phyloP scores from a whole-genome alignment of 2,113 vertebrate genomes.

The Ivindomyrus marchei region DNA sequence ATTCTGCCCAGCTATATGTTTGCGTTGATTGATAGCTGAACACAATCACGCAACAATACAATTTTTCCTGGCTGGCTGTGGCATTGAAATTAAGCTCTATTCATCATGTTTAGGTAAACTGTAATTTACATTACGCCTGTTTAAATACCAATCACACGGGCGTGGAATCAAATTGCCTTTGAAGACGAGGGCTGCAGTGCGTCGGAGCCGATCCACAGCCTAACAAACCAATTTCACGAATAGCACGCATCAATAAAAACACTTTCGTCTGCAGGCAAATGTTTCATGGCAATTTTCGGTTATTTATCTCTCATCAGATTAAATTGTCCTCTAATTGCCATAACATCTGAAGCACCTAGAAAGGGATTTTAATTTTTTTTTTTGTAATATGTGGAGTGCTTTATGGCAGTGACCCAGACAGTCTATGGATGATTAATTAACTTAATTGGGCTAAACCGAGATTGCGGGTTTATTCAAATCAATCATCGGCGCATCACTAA shows the following conservation, averaged over 20 bases:
- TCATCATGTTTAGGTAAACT: slow-evolving; percentile 47
- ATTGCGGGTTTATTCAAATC: neutral
- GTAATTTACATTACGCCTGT: slow-evolving; percentile 46
- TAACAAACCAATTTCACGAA: slow-evolving; percentile 51
- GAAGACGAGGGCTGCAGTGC: slow-evolving; percentile 57
- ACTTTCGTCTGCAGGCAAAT: slow-evolving; percentile 29
- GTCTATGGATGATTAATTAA: neutral
- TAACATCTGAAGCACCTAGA: slow-evolving; percentile 27
- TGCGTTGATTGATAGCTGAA: neutral
- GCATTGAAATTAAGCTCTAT: slow-evolving; percentile 38
- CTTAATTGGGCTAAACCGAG: slow-evolving; percentile 4
- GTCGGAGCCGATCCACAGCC: slow-evolving; percentile 57
- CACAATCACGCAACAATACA: neutral
- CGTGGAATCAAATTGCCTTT: slow-evolving; percentile 59
- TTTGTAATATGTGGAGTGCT: neutral
- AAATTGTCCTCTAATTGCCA: slow-evolving; percentile 52
- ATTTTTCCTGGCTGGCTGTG: neutral
- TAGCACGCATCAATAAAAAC: neutral
- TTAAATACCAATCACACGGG: slow-evolving; percentile 57
- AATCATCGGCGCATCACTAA: neutral
- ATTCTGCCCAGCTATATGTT: neutral
- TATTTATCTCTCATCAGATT: slow-evolving; percentile 41
- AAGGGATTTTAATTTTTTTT: neutral
- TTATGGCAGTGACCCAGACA: neutral
- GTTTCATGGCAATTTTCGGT: slow-evolving; percentile 25